Evolutionary conservation across 2,113 vertebrate species (phyloP), one percentile per base, ranked within the genome.

Genomic region (Ophthalmolycus amberensis): DNA sequence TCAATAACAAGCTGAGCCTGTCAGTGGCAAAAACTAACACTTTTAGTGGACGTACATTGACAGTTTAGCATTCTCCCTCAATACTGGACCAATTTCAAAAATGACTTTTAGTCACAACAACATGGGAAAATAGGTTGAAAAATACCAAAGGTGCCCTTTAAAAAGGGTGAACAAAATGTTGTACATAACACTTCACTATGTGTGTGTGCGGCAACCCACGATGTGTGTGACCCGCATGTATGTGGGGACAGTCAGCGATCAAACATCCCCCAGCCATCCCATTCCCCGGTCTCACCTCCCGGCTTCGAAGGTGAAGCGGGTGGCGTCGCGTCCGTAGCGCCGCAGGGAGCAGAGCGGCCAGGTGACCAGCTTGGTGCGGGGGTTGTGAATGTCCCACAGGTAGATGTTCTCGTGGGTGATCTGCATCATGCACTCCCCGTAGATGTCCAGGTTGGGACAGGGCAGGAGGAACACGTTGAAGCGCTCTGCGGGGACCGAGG

Each of bases 351-450:
- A 97, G 75, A 99, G 96, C 0, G 98, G 98, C 98, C 98, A 99
- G 22, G 97, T 98, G 80, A 98, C 93, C 85, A 99, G 96, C 91
- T 97, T 99, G 87, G 95, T 93, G 37, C 97, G 96, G 1, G 98
- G 97, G 92, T 98, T 99, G 94, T 96, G 97, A 22, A 91, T 94
- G 91, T 99, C 98, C 98, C 98, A 99, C 93, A 99, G 97, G 96
- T 99, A 99, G 94, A 99, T 98, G 93, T 99, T 98, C 90, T 99
- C 98, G 0, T 98, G 96, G 48, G 98, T 99, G 89, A 99, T 96
- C 95, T 99, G 98, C 96, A 99, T 96, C 95, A 97, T 98, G 90
- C 98, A 98, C 91, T 99, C 98, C 0, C 98, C 98, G 0, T 97
- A 99, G 82, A 98, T 94, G n/a, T 99, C 97, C 94, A 99, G 92